Base-by-base conservation (phyloP, 2,797 vertebrate genomes). In the Thunnus albacares region DNA sequence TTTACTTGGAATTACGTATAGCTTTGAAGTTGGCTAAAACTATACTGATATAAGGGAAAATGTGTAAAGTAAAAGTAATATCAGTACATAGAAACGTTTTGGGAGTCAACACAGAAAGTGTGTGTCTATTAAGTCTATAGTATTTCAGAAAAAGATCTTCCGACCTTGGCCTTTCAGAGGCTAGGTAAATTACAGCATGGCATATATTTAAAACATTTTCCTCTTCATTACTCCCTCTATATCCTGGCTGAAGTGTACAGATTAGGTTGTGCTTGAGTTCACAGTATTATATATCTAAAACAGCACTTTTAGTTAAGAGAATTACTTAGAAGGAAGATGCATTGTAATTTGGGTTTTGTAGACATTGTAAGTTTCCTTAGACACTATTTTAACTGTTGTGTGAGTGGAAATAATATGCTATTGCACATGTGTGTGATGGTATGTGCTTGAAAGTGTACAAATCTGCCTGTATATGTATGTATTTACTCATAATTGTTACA, bases 151-250 rank as follows among this genome's bases (percentile, higher is more conserved):
- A 76, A 45, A 58, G 0, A 57, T 35, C 14, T 30, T 33, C 26
- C 53, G n/a, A 14, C 24, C 57, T 13, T 66, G 6, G 14, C 74
- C 59, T 70, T 62, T 71, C 57, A 72, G 13, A 66, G 26, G 43
- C 43, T 33, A 20, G 20, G 58, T 58, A 12, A 67, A 74, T 81
- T 33, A 73, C 41, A 64, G 51, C 24, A 45, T 45, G 17, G 49
- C 49, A 71, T 71, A 33, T 30, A 77, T 76, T 78, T 38, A 30
- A 51, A 38, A 60, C 2, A 28, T 60, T 67, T 68, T 61, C 45
- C 53, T 45, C 47, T 78, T 18, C 10, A 69, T 77, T 71, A n/a
- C n/a, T 67, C 62, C 61, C 30, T 49, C n/a, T 22, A n/a, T 33
- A 58, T 62, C 22, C 22, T 45, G 30, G 22, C 18, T 62, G 74